phyloP scores from a whole-genome alignment of 2,888 invertebrate species.

The Melanostoma scalare region DNA sequence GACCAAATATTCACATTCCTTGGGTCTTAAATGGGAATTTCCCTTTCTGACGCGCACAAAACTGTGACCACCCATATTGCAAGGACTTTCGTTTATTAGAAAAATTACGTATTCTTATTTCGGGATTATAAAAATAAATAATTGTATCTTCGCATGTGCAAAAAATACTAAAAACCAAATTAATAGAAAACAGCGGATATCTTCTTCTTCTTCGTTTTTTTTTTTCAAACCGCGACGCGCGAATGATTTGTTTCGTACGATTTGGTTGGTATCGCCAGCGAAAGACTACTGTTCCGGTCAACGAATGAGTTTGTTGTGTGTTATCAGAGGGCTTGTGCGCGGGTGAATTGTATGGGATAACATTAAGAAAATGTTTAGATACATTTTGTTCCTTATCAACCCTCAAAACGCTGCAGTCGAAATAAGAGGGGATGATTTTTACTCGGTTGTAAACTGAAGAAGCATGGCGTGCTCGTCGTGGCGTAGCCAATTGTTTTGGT shows the following conservation, averaged over 20 bases:
- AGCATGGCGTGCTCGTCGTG: not conserved
- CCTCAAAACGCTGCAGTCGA: constrained; percentile 13
- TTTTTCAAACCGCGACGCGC: constrained; percentile 46
- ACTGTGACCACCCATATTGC: constrained; percentile 44
- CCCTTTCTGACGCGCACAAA: constrained; percentile 70
- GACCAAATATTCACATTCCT: constrained; percentile 32
- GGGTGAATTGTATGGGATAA: constrained; percentile 50
- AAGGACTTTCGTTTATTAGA: not conserved
- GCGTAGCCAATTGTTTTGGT: not conserved
- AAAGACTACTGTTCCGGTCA: constrained; percentile 67
- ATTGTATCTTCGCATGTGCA: constrained; percentile 12
- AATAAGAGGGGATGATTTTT: constrained; percentile 32
- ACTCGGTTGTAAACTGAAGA: not conserved
- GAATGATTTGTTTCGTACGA: constrained; percentile 46
- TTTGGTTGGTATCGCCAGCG: constrained; percentile 41
- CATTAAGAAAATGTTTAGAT: constrained; percentile 59
- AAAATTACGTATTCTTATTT: constrained; percentile 1
- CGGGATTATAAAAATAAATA: not conserved
- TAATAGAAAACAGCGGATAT: not conserved
- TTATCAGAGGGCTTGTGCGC: constrained; percentile 58
- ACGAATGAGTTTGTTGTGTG: constrained; percentile 64
- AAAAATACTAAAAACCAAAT: not conserved
- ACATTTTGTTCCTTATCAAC: constrained; percentile 42
- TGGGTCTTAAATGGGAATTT: constrained; percentile 38
- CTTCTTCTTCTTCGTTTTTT: not conserved